A percentile compares a stretch with the other conserved stretches of the same genome.
These are phyloP conservation scores for Lagodon rhomboides DNA, from an alignment of 2,797 vertebrate species.

Conservation along the genomic window DNA sequence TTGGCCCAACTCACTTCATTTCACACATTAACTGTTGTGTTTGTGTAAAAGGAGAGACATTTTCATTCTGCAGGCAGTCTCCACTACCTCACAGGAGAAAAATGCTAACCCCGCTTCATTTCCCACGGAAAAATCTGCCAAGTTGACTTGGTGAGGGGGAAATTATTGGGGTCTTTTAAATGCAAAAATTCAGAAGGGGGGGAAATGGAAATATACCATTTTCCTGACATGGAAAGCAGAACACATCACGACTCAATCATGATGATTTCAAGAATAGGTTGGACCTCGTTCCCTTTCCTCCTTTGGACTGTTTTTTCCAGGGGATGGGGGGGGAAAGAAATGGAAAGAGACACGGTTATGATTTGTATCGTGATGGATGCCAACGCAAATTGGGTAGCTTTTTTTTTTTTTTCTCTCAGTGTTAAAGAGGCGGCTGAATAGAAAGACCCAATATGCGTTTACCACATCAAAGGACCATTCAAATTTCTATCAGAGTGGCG, in stretches of 20 bases:
- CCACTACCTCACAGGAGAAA: slow-evolving; percentile 85
- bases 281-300: slow-evolving; percentile 43
- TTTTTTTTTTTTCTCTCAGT: slow-evolving; percentile 52
- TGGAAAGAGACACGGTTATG: slow-evolving; percentile 71
- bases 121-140: slow-evolving; percentile 74
- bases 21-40: slow-evolving; percentile 76
- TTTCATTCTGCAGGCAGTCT: slow-evolving; percentile 77
- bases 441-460: slow-evolving; percentile 64
- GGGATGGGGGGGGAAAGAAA: slow-evolving; percentile 42
- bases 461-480: slow-evolving; percentile 78
- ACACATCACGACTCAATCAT: slow-evolving; percentile 64
- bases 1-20: slow-evolving; percentile 71
- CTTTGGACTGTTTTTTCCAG: slow-evolving; percentile 65
- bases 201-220: slow-evolving; percentile 69
- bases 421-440: slow-evolving; percentile 58
- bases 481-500: slow-evolving; percentile 52
- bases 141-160: slow-evolving; percentile 65
- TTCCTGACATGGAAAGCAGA: slow-evolving; percentile 70
- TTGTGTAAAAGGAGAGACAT: slow-evolving; percentile 64
- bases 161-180: slow-evolving; percentile 77
- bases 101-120: slow-evolving; percentile 78
- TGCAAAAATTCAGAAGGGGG: slow-evolving; percentile 52
- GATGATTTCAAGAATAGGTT: slow-evolving; percentile 66
- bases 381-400: slow-evolving; percentile 75
- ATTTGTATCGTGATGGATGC: slow-evolving; percentile 72